phyloP scores from a whole-genome alignment of 2,113 vertebrate species.

The Circaetus gallicus region DNA sequence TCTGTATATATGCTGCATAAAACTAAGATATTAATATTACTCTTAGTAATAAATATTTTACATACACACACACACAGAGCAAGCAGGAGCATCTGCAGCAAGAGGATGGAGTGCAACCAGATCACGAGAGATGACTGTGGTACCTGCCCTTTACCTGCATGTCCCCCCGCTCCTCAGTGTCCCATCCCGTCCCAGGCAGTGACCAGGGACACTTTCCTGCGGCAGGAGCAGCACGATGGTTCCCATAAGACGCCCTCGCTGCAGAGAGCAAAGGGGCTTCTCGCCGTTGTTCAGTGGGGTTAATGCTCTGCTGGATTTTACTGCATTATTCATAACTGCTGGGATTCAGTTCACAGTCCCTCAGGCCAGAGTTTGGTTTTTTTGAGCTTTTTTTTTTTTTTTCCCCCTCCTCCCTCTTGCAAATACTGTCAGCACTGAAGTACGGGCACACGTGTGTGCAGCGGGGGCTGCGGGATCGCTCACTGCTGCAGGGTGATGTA shows the following conservation, averaged over 20 bases:
- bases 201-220: background rate
- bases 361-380: background rate
- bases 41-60: too few species aligned
- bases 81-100: background rate
- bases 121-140: background rate
- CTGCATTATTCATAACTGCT: background rate
- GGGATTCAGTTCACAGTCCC: too few species aligned
- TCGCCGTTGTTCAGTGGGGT: rapidly evolving
- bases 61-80: rapidly evolving
- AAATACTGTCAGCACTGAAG: rapidly evolving
- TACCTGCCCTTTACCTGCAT: background rate
- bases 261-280: background rate
- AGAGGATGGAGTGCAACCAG: background rate
- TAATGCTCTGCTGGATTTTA: background rate
- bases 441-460: background rate
- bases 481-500: too few species aligned
- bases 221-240: background rate
- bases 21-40: background rate
- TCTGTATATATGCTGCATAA: background rate
- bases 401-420: background rate
- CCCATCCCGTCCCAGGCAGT: background rate
- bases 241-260: rapidly evolving
- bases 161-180: background rate
- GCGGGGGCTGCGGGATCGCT: background rate
- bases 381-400: background rate